Percentiles rank a stretch among this genome's conserved stretches.
Evolutionary conservation across 2,113 vertebrate genomes (phyloP).

Genomic region (Barbus barbus): DNA sequence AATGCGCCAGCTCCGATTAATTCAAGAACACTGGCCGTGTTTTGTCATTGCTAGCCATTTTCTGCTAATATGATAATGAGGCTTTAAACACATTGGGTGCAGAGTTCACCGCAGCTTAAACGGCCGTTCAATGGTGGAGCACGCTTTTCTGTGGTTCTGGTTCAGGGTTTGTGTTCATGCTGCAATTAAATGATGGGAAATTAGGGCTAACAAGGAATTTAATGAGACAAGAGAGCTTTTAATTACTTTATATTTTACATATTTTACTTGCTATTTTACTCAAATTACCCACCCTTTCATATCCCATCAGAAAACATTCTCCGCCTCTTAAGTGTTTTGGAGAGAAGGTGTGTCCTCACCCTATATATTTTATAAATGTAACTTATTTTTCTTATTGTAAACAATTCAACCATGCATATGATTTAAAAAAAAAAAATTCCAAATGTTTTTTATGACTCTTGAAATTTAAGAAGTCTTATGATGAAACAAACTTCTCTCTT

Average conservation of each 20-base stretch:
- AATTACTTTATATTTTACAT: background rate
- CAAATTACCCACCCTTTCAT: background rate
- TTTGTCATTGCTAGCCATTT: conserved; percentile 37
- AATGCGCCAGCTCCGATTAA: background rate
- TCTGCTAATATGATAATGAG: conserved; percentile 32
- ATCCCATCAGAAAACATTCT: background rate
- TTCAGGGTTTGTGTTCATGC: conserved; percentile 7
- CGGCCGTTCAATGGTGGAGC: conserved; percentile 4
- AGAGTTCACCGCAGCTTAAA: conserved; percentile 29
- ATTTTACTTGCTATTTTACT: background rate
- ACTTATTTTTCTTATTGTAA: too few relatives aligned
- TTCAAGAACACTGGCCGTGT: conserved; percentile 20
- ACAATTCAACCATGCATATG: too few relatives aligned
- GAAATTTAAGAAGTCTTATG: too few relatives aligned
- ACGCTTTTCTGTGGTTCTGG: conserved; percentile 2
- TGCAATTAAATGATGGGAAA: background rate
- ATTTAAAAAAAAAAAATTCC: too few relatives aligned
- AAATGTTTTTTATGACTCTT: too few relatives aligned
- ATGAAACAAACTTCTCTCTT: too few relatives aligned
- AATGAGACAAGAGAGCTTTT: background rate
- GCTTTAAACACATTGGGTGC: conserved; percentile 36
- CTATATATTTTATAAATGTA: background rate
- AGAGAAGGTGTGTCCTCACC: background rate
- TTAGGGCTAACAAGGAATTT: background rate
- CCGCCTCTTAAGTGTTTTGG: background rate